Evolutionary conservation across 2,797 vertebrate genomes (phyloP).

Genomic region (Gymnodraco acuticeps): DNA sequence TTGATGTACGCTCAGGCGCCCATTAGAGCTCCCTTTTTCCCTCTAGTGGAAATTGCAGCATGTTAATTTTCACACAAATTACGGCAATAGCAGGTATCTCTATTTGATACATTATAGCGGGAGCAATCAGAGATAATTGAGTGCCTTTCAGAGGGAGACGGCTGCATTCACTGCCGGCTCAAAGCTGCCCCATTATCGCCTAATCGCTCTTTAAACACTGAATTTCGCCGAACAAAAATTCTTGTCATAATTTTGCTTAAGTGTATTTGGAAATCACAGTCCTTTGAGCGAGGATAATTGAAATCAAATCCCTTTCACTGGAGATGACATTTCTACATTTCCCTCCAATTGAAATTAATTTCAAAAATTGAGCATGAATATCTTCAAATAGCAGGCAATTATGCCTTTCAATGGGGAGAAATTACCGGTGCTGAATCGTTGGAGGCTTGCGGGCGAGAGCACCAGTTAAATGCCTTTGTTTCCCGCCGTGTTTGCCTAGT

Average conservation of each 20-base stretch:
- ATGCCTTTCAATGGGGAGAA: constrained; percentile 99
- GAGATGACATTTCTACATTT: constrained; percentile 99
- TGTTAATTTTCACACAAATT: constrained; percentile 99
- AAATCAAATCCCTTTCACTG: constrained; percentile 99
- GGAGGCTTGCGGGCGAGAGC: constrained; percentile 99
- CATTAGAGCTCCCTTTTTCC: constrained; percentile 99
- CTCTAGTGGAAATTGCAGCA: constrained; percentile 99
- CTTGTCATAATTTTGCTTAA: constrained; percentile 99
- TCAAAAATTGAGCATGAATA: constrained; percentile 99
- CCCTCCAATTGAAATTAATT: constrained; percentile 99
- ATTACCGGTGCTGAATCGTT: constrained; percentile 99
- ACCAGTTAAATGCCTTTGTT: constrained; percentile 99
- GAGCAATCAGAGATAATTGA: constrained; percentile 99
- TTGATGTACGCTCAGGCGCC: constrained; percentile 99
- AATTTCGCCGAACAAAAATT: constrained; percentile 99
- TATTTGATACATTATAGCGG: constrained; percentile 99
- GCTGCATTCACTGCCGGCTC: constrained; percentile 99
- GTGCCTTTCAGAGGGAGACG: constrained; percentile 99
- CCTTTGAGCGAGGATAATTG: constrained; percentile 99
- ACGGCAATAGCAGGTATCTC: constrained; percentile 99
- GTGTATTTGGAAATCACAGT: constrained; percentile 99
- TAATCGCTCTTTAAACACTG: constrained; percentile 99
- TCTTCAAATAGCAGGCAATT: constrained; percentile 99
- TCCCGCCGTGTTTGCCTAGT: constrained; percentile 99
- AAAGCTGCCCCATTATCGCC: constrained; percentile 99